A percentile compares a stretch with the other conserved stretches of the same genome.
Evolutionary conservation across 2,113 vertebrate species (phyloP).

Genomic region (Clupea harengus): DNA sequence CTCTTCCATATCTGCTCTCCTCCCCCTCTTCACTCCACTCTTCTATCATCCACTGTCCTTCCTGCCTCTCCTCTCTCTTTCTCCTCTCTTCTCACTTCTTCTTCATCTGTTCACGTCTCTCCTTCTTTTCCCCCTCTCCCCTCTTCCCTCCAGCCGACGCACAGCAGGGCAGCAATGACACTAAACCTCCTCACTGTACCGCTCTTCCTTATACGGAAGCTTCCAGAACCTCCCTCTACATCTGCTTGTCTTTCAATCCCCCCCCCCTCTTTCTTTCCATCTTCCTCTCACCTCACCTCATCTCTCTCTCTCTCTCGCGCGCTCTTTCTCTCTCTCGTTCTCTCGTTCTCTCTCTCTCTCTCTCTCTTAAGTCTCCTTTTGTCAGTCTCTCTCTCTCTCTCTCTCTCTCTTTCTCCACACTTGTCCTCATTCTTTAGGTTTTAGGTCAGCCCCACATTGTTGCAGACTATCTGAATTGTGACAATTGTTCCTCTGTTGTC

Average conservation of each 20-base stretch:
- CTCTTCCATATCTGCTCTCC: neutral
- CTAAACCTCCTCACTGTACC: too few relatives aligned
- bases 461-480: neutral
- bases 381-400: neutral
- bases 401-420: neutral
- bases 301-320: neutral
- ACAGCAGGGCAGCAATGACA: too few relatives aligned
- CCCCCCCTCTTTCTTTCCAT: neutral
- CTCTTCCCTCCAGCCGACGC: neutral
- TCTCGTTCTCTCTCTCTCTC: neutral
- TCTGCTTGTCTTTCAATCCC: too few relatives aligned
- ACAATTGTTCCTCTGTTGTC: neutral
- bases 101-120: neutral
- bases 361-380: neutral
- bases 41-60: neutral
- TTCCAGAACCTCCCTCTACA: too few relatives aligned
- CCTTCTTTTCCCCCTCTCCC: neutral
- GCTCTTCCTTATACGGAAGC: too few relatives aligned
- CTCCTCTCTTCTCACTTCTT: neutral
- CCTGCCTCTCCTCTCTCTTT: neutral
- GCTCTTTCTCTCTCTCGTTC: neutral
- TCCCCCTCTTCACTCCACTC: neutral
- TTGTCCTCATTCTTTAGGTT: neutral
- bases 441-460: neutral
- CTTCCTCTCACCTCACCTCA: neutral